These are phyloP conservation scores for Lordiphosa collinella DNA, from an alignment of 1,140 invertebrate species.

Conservation along the genomic window DNA sequence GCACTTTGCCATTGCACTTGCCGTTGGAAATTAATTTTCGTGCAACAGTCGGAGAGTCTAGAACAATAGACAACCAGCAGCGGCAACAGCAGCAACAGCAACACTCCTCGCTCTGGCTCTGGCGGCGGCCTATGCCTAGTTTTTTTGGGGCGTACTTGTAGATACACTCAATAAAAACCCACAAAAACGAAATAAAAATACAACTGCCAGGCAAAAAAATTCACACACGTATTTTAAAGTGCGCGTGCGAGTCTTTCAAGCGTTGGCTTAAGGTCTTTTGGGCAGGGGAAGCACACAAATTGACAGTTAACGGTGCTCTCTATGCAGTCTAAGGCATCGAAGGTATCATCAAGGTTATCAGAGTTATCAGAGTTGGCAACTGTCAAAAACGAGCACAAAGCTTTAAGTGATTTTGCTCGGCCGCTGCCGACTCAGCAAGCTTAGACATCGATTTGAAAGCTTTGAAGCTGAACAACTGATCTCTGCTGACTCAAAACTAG, in stretches of 20 bases:
- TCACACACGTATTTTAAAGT: constrained; percentile 57
- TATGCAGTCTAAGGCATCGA: too few relatives aligned
- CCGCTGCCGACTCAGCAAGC: too few relatives aligned
- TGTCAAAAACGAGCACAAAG: too few relatives aligned
- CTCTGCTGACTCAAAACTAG: too few relatives aligned
- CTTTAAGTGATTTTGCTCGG: too few relatives aligned
- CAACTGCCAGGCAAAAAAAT: constrained; percentile 40
- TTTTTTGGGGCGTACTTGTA: constrained; percentile 41
- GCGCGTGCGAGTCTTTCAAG: constrained; percentile 30
- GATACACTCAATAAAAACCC: constrained; percentile 40
- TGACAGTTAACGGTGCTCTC: constrained; percentile 7
- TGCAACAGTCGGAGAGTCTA: constrained; percentile 65
- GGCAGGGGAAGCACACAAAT: constrained; percentile 3
- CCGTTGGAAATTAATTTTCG: constrained; percentile 73
- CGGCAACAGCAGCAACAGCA: constrained; percentile 37
- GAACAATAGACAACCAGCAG: constrained; percentile 69
- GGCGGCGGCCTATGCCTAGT: constrained; percentile 39
- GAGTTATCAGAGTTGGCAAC: too few relatives aligned
- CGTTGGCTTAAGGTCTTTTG: constrained; percentile 6
- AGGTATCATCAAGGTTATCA: too few relatives aligned
- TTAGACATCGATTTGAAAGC: too few relatives aligned
- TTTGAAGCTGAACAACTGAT: too few relatives aligned
- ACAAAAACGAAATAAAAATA: background rate
- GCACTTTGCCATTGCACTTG: constrained; percentile 59
- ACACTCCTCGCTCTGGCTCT: constrained; percentile 19